Percentiles rank a stretch among this genome's conserved stretches.
Conservation (phyloP, 2,113 vertebrate species). For the Sigmodon hispidus region DNA sequence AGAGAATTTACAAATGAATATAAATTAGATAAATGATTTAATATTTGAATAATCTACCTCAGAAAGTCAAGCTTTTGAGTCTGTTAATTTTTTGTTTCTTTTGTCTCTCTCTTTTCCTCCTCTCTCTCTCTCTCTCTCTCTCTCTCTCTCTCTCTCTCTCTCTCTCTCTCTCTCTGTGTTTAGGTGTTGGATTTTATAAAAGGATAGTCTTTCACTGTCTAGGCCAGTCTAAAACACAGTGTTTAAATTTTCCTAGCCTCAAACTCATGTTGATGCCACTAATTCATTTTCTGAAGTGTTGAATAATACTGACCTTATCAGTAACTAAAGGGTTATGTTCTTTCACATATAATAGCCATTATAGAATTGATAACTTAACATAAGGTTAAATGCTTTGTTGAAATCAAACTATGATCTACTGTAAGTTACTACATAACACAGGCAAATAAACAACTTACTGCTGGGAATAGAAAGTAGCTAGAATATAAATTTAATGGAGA, state of each 20-base stretch:
- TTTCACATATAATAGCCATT: background rate
- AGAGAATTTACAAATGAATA: background rate
- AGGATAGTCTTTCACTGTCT: background rate
- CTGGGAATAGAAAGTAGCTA: background rate
- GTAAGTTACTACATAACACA: background rate
- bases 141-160: accelerated
- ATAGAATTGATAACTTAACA: background rate
- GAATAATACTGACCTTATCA: background rate
- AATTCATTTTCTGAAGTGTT: background rate
- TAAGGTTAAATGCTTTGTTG: background rate
- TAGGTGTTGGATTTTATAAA: background rate
- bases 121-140: background rate
- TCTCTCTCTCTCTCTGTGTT: background rate
- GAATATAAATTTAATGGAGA: too few relatives aligned
- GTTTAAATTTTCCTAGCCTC: background rate
- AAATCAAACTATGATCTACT: background rate
- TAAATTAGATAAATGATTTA: background rate
- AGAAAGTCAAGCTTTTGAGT: background rate
- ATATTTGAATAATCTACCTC: background rate
- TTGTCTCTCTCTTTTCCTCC: background rate
- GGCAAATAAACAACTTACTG: background rate
- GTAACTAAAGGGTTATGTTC: background rate
- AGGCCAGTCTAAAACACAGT: background rate
- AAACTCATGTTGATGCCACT: background rate
- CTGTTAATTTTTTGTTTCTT: background rate